Percentiles rank a stretch among this genome's conserved stretches.
These are phyloP conservation scores for Podarcis muralis DNA, from an alignment of 2,113 vertebrate species.

Conservation along the genomic window DNA sequence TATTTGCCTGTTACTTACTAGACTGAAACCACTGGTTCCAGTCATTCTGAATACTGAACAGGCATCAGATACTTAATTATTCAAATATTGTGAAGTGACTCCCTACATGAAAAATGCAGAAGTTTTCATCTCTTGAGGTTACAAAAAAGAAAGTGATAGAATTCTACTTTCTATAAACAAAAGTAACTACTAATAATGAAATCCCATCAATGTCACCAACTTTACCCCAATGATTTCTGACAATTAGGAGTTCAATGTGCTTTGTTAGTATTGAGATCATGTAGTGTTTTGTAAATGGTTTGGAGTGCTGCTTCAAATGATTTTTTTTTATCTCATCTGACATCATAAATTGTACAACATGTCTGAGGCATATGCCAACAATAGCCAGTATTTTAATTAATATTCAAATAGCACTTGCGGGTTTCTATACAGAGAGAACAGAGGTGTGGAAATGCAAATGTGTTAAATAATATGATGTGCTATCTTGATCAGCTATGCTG, in stretches of 20 bases:
- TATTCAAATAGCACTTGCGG: conserved; percentile 11
- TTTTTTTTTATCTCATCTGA: not conserved
- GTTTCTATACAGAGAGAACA: conserved; percentile 17
- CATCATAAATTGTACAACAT: not conserved
- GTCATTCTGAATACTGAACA: not conserved
- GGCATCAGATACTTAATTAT: not conserved
- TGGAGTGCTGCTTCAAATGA: conserved; percentile 14
- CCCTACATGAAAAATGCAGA: not conserved
- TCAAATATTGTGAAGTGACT: not conserved
- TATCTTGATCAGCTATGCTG: conserved; percentile 31
- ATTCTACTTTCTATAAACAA: not conserved
- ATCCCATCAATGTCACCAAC: not conserved
- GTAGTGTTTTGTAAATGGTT: conserved; percentile 11
- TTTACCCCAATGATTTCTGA: not conserved
- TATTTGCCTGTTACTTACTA: not conserved
- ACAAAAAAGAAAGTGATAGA: not conserved
- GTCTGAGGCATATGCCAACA: conserved; percentile 19
- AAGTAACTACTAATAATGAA: not conserved
- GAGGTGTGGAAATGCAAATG: conserved; percentile 23
- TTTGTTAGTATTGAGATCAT: conserved; percentile 2
- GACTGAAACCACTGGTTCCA: not conserved
- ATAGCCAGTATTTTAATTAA: conserved; percentile 45
- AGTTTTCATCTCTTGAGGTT: not conserved
- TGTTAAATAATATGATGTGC: not conserved
- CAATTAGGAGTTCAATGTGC: conserved; percentile 13